Base-by-base conservation (phyloP, 2,888 invertebrate species). In the Ophraella communa region DNA sequence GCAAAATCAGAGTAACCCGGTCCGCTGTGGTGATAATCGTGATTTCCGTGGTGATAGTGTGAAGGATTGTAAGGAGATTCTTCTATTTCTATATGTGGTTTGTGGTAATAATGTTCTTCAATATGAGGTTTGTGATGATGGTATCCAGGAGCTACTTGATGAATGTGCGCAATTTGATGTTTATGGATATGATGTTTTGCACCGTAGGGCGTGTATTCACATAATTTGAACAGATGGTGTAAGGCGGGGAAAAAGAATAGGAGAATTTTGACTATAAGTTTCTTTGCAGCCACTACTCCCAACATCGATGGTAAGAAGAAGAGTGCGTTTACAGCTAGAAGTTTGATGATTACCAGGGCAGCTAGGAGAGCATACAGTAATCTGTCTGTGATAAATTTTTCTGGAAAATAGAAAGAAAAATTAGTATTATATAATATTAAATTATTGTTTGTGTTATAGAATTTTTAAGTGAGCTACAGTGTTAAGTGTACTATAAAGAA, bases 231-330 rank as follows among this genome's bases (percentile, higher is more conserved):
- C 66, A 94, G 86, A 78, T 93, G 92, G 60, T 91, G 88, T 66
- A 94, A 81, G 0, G 92, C 92, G 0, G 94, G 94, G 82, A 94
- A 92, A 39, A 94, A 77, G 85, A 94, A 94, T 20, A 94, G 85
- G 11, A 94, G 81, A 56, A 93, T 83, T 78, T 94, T 94, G 45
- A 94, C 83, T 76, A 94, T 86, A 74, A 94, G 84, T 80, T 94
- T 94, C 83, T 94, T 94, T 2, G 94, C 94, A 0, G 93, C 89
- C 0, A 91, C 90, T 17, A 92, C 88, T 1, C 94, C 94, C 72
- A 94, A 87, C 53, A 94, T 82, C 53, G 93, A 81, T 0, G 94
- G 94, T 66, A 93, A 82, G 18, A 94, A 85, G 83, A 94, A 93
- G 77, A 94, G 85, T 68, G 93, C 83, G 82, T 93, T 93, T 73